phyloP scores from a whole-genome alignment of 2,888 invertebrate genomes.

The Cephus pygmeus region DNA sequence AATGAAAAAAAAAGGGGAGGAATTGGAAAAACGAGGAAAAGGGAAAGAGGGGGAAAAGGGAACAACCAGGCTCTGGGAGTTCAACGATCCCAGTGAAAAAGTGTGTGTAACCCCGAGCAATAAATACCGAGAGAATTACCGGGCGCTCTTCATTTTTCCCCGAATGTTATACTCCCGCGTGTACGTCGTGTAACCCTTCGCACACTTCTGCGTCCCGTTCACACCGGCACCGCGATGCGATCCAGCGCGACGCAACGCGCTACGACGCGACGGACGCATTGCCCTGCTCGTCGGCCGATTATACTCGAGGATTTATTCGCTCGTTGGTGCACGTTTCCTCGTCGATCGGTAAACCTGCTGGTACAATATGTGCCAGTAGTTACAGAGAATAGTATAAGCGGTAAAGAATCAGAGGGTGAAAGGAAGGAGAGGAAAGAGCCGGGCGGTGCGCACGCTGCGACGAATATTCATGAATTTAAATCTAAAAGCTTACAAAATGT shows the following conservation, averaged over 20 bases:
- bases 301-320: background rate
- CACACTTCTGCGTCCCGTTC: background rate
- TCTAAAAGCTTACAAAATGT: background rate
- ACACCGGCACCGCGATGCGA: background rate
- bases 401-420: background rate
- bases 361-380: background rate
- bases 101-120: background rate
- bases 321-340: background rate
- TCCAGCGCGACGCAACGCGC: background rate
- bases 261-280: background rate
- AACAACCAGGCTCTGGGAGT: background rate
- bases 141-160: background rate
- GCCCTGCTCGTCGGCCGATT: background rate
- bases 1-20: background rate
- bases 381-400: background rate
- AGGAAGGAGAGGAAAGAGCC: background rate
- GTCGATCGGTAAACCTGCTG: background rate
- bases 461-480: background rate
- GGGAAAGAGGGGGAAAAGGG: background rate
- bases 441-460: background rate
- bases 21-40: background rate
- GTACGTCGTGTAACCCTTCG: background rate
- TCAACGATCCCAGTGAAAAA: background rate
- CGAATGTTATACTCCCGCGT: background rate
- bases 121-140: background rate